Evolutionary conservation across 1,140 invertebrate genomes (phyloP).

Genomic region (Ptiloglossa arizonensis): DNA sequence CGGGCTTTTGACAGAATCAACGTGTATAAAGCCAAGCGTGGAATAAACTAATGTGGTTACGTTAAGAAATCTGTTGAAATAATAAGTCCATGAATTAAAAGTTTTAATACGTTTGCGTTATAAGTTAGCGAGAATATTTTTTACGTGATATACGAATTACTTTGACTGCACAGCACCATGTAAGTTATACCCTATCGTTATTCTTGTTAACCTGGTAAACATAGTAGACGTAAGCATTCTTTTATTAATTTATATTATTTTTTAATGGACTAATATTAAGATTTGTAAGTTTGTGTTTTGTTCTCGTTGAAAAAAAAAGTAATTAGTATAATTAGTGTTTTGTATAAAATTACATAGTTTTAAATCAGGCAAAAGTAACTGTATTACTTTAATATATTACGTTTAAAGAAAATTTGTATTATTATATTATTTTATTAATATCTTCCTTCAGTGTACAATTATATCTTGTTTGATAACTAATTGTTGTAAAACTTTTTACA

Average conservation of each 20-base stretch:
- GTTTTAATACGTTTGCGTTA: conserved; percentile 5
- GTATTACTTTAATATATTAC: neutral
- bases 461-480: neutral
- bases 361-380: neutral
- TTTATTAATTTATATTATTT: neutral
- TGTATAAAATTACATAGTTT: neutral
- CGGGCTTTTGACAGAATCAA: conserved; percentile 79
- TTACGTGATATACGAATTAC: conserved; percentile 22
- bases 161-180: conserved; percentile 11
- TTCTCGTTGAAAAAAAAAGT: no score
- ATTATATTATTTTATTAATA: neutral
- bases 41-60: conserved; percentile 36
- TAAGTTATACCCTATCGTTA: conserved; percentile 5
- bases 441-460: neutral
- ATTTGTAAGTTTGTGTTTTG: neutral
- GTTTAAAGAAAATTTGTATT: neutral
- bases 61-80: conserved; percentile 43
- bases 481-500: neutral
- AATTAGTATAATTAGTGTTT: neutral
- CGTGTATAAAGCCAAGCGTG: conserved; percentile 75
- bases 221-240: neutral
- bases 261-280: neutral
- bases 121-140: conserved; percentile 1
- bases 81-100: conserved; percentile 50
- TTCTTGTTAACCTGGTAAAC: conserved; percentile 49